Base-by-base conservation (phyloP, 2,797 vertebrate genomes). In the Caiman crocodilus region DNA sequence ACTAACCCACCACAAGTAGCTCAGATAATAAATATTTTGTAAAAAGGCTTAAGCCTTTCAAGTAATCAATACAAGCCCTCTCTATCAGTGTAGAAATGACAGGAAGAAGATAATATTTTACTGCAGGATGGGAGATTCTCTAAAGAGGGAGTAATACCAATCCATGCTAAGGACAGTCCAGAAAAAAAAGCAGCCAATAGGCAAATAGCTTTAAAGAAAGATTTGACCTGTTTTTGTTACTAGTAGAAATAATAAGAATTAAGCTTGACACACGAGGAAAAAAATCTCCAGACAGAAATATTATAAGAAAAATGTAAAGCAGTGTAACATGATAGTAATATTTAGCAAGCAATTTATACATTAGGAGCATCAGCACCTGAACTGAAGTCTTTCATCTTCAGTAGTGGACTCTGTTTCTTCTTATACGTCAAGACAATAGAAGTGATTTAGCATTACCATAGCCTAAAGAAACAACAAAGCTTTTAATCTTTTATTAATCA, bases 401-500 rank as follows among this genome's bases (percentile, higher is more conserved):
- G 90, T 88, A 85, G 63, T 3, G 0, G 0, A n/a, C 77, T 89
- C 2, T 32, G 11, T 14, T 82, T 92, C 79, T 91, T 84, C 63
- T 60, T 92, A 8, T 75, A 88, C 87, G 79, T 77, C 73, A 18
- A 81, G 35, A 73, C 28, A 67, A 78, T 5, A 82, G 23, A 63
- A 90, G 61, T 74, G 11, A 71, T 16, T 67, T 79, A 84, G 14
- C 14, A 61, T 17, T 60, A 13, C 26, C 16, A 7, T 15, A 83
- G 65, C 42, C 42, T 60, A 63, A 76, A 89, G 9, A 17, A 83
- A 6, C 58, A 60, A 87, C 14, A 84, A 60, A 21, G 89, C 32
- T 64, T 84, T 92, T 90, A 15, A 73, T 79, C 5, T 83, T 90
- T 90, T 88, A 88, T 89, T 89, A 83, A 88, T 69, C 11, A 77